phyloP scores from a whole-genome alignment of 2,888 invertebrate genomes.

The Onchidella celtica region DNA sequence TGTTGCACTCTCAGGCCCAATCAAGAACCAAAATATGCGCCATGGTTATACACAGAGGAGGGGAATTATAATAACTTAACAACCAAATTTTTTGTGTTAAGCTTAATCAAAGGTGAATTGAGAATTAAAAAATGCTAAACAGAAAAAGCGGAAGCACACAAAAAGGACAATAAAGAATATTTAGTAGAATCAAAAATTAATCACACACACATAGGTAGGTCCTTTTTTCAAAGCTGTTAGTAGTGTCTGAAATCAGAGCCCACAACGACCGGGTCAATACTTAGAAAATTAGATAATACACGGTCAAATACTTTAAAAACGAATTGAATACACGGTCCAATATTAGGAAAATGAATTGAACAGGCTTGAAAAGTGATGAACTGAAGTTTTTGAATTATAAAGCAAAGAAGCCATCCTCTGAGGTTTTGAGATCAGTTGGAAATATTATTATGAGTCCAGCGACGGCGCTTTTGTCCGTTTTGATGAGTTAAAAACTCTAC shows the following conservation, averaged over 20 bases:
- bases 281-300: no score
- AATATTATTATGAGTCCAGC: no score
- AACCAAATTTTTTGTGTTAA: not conserved
- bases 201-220: slow-evolving; percentile 41
- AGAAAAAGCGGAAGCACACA: slow-evolving; percentile 43
- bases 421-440: slow-evolving; percentile 38
- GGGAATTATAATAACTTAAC: not conserved
- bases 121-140: slow-evolving; percentile 25
- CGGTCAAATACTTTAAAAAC: no score
- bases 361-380: not conserved
- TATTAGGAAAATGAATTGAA: not conserved
- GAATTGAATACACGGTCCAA: no score
- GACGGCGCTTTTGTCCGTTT: not conserved
- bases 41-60: no score
- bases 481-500: slow-evolving; percentile 41
- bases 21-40: no score
- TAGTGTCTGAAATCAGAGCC: slow-evolving; percentile 14
- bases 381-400: not conserved
- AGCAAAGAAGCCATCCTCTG: not conserved
- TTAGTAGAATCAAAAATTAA: slow-evolving; percentile 26
- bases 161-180: slow-evolving; percentile 41
- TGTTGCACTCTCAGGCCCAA: no score
- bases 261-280: not conserved
- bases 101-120: not conserved
- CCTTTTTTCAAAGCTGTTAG: slow-evolving; percentile 32